Evolutionary conservation across 2,113 vertebrate species (phyloP), one percentile per base, ranked within the genome.

Genomic region (Zootoca vivipara): DNA sequence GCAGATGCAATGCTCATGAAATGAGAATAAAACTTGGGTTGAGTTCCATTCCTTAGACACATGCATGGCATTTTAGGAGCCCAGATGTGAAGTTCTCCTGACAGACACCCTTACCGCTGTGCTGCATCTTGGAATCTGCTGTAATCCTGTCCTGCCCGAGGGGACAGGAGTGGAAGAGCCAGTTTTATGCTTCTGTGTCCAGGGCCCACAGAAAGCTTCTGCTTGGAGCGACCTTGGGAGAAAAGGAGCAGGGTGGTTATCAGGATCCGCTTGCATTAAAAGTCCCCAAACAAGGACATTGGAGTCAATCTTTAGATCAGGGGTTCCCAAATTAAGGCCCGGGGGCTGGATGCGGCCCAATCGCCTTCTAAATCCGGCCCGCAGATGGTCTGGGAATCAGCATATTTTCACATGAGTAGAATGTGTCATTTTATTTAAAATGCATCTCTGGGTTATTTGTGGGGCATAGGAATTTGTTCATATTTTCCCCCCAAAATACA

Each of bases 101-200:
- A 38, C 40, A 46, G 22, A 7, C 72, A 40, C n/a, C 56, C 91
- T 93, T 92, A 96, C 96, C 93, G 83, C 18, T 38, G 16, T 69
- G 40, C 35, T 18, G 78, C 64, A 30, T 70, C 3, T 22, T 40
- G 56, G 2, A 24, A 79, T 42, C 5, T 7, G 10, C 26, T 26
- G 8, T 26, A 73, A 74, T 85, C 78, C 65, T 83, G 64, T 5
- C 52, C 9, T 46, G 30, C 64, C 28, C 30, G 86, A 8, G 65
- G 40, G 2, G 89, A 74, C n/a, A 87, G 22, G 2, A 0, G 35
- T 20, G 69, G 65, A 46, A 75, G 13, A 72, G 82, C 46, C 42
- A 84, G 7, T 77, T 62, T 90, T 56, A 83, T 84, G 77, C 72
- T 87, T 78, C 2, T 69, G n/a, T 20, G 83, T 69, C 42, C 82